Conservation (phyloP, 2,797 vertebrate species). For the Sebastes iracundus region DNA sequence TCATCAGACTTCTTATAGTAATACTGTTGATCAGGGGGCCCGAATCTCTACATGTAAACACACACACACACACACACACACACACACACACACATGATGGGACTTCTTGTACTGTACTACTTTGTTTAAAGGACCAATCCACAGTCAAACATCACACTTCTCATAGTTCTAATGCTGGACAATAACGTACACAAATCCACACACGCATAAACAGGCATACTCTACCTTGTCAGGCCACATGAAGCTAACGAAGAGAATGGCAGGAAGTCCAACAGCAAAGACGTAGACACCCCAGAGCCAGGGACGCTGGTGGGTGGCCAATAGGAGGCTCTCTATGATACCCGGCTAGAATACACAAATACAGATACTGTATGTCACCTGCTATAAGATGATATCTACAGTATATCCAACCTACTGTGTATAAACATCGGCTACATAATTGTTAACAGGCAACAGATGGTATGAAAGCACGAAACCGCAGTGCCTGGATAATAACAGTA, state of each 20-base stretch:
- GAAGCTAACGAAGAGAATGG: slow-evolving; percentile 83
- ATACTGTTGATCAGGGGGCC: slow-evolving; percentile 79
- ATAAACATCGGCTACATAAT: neutral
- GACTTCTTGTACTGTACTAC: neutral
- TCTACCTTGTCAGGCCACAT: slow-evolving; percentile 85
- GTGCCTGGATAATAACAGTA: neutral
- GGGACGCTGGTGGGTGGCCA: slow-evolving; percentile 74
- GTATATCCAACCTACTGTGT: neutral
- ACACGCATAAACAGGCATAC: neutral
- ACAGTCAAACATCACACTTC: neutral
- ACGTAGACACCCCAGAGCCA: slow-evolving; percentile 85
- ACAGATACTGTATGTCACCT: neutral
- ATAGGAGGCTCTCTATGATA: slow-evolving; percentile 69
- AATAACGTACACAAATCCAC: neutral
- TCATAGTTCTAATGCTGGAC: neutral
- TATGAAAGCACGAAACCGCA: neutral
- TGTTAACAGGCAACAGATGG: neutral
- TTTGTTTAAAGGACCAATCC: neutral
- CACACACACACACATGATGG: neutral
- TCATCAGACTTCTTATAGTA: slow-evolving; percentile 85
- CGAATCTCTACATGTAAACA: slow-evolving; percentile 76
- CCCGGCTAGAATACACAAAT: slow-evolving; percentile 53
- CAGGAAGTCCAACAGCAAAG: slow-evolving; percentile 81
- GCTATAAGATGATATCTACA: neutral
- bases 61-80: neutral